Conservation (phyloP, 2,797 vertebrate genomes). For the Sebastes wilsoni region DNA sequence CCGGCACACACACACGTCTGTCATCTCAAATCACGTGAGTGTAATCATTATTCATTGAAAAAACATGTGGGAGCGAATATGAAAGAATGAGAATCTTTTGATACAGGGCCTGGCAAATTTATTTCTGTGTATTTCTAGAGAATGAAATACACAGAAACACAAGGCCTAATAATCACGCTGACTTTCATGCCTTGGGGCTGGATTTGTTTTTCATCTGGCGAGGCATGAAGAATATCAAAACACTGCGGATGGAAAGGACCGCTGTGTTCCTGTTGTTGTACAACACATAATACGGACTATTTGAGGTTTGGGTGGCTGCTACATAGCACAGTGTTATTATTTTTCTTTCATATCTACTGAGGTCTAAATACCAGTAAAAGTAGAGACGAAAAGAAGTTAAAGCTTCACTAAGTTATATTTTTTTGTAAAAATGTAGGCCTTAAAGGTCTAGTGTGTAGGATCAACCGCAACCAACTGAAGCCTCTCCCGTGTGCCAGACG, state of each 20-base stretch:
- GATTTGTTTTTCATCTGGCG: constrained; percentile 48
- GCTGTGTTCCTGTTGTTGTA: neutral
- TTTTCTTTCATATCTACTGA: neutral
- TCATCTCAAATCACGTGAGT: constrained; percentile 22
- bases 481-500: too few relatives aligned
- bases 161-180: constrained; percentile 26
- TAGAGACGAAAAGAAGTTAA: neutral
- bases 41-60: constrained; percentile 51
- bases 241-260: neutral
- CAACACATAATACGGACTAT: neutral
- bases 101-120: constrained; percentile 2
- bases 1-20: neutral
- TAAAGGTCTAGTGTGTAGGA: neutral
- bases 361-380: neutral
- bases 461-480: neutral
- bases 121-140: neutral
- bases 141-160: constrained; percentile 8
- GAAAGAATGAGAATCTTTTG: constrained; percentile 13
- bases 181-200: constrained; percentile 21
- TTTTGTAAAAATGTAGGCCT: neutral
- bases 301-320: neutral
- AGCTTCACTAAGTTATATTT: neutral
- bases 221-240: constrained; percentile 34
- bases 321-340: neutral
- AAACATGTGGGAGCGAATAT: constrained; percentile 19